phyloP scores from a whole-genome alignment of 2,113 vertebrate species.

The Oncorhynchus masou region DNA sequence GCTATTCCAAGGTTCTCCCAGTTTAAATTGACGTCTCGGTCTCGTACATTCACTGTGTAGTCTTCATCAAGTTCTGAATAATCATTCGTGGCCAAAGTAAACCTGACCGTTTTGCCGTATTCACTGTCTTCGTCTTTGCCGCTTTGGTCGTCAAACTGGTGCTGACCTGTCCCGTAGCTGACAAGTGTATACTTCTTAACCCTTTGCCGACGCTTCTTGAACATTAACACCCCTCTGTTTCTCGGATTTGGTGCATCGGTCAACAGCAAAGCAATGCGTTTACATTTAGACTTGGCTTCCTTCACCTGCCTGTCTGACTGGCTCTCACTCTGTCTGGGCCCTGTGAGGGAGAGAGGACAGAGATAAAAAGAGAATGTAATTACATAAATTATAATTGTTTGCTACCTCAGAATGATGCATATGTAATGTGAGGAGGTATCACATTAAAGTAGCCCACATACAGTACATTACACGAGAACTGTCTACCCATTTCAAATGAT shows the following conservation, averaged over 20 bases:
- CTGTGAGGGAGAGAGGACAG: slow-evolving; percentile 57
- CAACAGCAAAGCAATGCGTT: slow-evolving; percentile 84
- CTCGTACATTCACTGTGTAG: slow-evolving; percentile 70
- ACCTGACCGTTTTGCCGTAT: slow-evolving; percentile 67
- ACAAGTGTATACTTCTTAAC: slow-evolving; percentile 88
- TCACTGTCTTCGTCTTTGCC: slow-evolving; percentile 73
- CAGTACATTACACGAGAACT: too few relatives aligned
- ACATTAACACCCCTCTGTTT: slow-evolving; percentile 90
- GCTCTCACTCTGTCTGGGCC: slow-evolving; percentile 81
- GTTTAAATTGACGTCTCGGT: slow-evolving; percentile 68
- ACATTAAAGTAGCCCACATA: too few relatives aligned
- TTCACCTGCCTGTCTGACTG: slow-evolving; percentile 86
- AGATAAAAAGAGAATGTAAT: slow-evolving; percentile 1
- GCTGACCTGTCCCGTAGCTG: slow-evolving; percentile 88
- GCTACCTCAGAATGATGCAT: background rate
- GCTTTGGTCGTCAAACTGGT: slow-evolving; percentile 72
- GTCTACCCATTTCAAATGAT: too few relatives aligned
- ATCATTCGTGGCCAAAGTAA: slow-evolving; percentile 77
- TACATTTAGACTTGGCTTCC: slow-evolving; percentile 93
- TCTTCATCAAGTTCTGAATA: slow-evolving; percentile 87
- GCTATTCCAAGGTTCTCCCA: slow-evolving; percentile 76
- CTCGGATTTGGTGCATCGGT: slow-evolving; percentile 85
- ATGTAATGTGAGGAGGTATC: too few relatives aligned
- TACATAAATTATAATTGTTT: background rate
- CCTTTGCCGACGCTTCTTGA: slow-evolving; percentile 85